phyloP scores from a whole-genome alignment of 2,888 invertebrate species.

The Drosophila setosimentum region DNA sequence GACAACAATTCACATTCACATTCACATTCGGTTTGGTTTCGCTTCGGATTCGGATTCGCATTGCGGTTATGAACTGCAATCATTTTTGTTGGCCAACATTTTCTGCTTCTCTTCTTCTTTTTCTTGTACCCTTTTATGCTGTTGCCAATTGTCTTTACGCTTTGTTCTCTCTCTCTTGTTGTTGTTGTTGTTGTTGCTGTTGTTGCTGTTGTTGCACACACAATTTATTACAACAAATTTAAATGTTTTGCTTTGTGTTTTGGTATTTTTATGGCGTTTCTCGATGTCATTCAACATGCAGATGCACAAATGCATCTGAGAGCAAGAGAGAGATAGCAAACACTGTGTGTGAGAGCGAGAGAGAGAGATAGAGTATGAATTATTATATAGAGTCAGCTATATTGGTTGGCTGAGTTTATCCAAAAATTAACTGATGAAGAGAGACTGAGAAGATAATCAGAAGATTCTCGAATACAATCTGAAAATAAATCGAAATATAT shows the following conservation, averaged over 20 bases:
- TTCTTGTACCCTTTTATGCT: conserved; percentile 27
- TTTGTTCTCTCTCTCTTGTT: conserved; percentile 55
- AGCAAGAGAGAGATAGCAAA: too few relatives aligned
- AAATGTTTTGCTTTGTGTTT: conserved; percentile 70
- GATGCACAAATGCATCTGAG: conserved; percentile 8
- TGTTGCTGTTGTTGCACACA: conserved; percentile 47
- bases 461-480: neutral
- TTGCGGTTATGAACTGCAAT: conserved; percentile 72
- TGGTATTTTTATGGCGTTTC: conserved; percentile 73
- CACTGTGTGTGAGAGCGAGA: rapidly evolving
- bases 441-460: neutral
- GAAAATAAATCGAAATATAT: too few relatives aligned
- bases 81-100: conserved; percentile 58
- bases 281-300: conserved; percentile 49
- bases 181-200: conserved; percentile 26
- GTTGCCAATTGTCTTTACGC: conserved; percentile 56
- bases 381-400: too few relatives aligned
- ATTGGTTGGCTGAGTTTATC: too few relatives aligned
- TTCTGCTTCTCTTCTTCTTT: neutral
- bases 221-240: conserved; percentile 82
- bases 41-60: conserved; percentile 31
- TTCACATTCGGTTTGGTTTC: conserved; percentile 36
- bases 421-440: too few relatives aligned
- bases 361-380: too few relatives aligned
- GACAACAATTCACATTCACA: conserved; percentile 57